Conservation (phyloP, 1,140 invertebrate species). For the Bombus terrestris region DNA sequence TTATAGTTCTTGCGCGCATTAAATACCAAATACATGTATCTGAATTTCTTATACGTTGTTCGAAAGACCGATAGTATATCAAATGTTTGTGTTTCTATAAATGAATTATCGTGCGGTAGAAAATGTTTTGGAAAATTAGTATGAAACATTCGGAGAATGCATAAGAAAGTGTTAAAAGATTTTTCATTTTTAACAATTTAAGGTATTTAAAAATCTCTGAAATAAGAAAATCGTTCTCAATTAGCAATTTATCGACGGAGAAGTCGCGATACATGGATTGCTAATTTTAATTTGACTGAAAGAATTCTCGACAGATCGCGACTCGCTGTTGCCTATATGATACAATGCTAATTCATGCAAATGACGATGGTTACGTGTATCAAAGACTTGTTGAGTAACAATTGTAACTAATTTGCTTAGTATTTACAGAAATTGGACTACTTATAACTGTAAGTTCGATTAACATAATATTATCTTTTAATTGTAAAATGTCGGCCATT, state of each 20-base stretch:
- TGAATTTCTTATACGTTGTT: no score
- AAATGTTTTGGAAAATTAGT: no score
- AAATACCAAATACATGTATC: no score
- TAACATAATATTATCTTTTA: not conserved
- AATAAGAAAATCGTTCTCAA: not conserved
- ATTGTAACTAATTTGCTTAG: not conserved
- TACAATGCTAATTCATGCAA: not conserved
- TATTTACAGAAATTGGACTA: no score
- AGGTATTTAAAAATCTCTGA: no score
- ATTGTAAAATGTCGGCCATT: not conserved
- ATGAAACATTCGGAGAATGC: no score
- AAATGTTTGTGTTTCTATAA: no score
- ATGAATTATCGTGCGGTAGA: no score
- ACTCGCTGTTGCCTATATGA: constrained; percentile 13
- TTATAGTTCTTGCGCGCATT: not conserved
- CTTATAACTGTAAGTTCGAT: not conserved
- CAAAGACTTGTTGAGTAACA: not conserved
- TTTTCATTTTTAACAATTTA: no score
- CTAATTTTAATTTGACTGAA: constrained; percentile 45
- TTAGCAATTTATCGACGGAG: constrained; percentile 54
- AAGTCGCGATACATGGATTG: not conserved
- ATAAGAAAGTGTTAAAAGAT: rapidly evolving
- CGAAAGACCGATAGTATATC: no score
- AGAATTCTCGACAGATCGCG: constrained; percentile 58
- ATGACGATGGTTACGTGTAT: not conserved